phyloP scores from a whole-genome alignment of 2,888 invertebrate genomes.

The Pseudoips prasinana region DNA sequence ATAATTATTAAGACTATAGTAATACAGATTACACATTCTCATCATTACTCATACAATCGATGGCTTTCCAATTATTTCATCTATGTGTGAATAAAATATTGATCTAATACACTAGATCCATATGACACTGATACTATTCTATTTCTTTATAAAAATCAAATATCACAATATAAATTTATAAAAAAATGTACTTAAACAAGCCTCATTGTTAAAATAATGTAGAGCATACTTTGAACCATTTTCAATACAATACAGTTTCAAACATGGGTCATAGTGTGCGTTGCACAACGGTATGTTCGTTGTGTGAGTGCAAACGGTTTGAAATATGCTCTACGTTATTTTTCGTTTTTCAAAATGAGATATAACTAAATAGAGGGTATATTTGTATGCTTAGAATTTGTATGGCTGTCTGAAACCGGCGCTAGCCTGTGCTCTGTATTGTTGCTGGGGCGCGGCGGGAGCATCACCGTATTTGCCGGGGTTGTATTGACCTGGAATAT shows the following conservation, averaged over 20 bases:
- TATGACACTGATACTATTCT: too few species aligned
- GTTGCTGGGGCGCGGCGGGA: slow-evolving; percentile 44
- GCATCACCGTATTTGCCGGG: slow-evolving; percentile 66
- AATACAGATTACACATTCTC: slow-evolving; percentile 21
- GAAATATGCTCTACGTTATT: slow-evolving; percentile 30
- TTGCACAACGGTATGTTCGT: too few species aligned
- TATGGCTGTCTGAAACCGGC: slow-evolving; percentile 65
- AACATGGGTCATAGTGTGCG: too few species aligned
- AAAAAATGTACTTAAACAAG: slow-evolving; percentile 24
- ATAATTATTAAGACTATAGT: slow-evolving; percentile 46
- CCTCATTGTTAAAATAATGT: slow-evolving; percentile 12
- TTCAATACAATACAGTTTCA: too few species aligned
- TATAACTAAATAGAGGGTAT: slow-evolving; percentile 22
- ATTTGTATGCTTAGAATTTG: slow-evolving; percentile 56
- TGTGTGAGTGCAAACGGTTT: background rate
- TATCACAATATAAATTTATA: slow-evolving; percentile 25
- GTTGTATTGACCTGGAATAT: slow-evolving; percentile 78
- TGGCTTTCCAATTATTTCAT: slow-evolving; percentile 15
- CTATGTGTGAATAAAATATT: slow-evolving; percentile 6
- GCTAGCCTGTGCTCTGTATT: slow-evolving; percentile 56
- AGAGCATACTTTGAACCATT: slow-evolving; percentile 18
- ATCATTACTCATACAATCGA: slow-evolving; percentile 15
- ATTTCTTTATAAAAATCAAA: slow-evolving; percentile 7
- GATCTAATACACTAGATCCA: too few species aligned
- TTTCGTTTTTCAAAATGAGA: slow-evolving; percentile 23